Evolutionary conservation across 1,140 invertebrate species (phyloP), one percentile per base, ranked within the genome.

Genomic region (Sitobion miscanthi): DNA sequence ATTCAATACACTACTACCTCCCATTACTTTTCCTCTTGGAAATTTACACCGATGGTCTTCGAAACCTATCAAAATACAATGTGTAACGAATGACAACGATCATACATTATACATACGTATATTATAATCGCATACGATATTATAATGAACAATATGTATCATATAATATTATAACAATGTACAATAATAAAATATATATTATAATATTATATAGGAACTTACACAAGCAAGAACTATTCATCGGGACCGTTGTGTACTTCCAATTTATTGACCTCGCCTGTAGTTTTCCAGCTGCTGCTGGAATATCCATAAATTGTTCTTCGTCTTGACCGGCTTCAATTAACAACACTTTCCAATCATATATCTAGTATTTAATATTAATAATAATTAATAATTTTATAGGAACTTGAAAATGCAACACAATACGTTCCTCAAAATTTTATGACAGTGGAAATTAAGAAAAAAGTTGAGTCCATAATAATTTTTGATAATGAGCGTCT

Each of bases 251-350:
- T 95, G 96, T 96, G 93, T 96, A 96, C 90, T 95, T 95, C 96
- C 96, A 96, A 94, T 96, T 96, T 17, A 96, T 95, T 6, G 95
- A 94, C 14, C 95, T 95, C 47, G 96, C 95, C 94, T 97, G 97
- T 25, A 97, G 94, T 91, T 96, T 96, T 90, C 96, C 96, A 0
- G 96, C 96, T 20, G 96, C 62, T 0, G 97, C 94, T 0, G 97
- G 97, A 21, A 97, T 95, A 94, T 97, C 97, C 97, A 97, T 97
- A 30, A 97, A 93, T 4, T 96, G 95, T 91, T 95, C 96, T 62
- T 96, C 95, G 38, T 94, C 94, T 42, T 94, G 94, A 4, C 95
- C 95, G 7, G 97, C 96, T 95, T 97, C 97, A 17, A 97, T 95
- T 21, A 97, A 94, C 30, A 97, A 95, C 5, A 97, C 95, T 90